Conservation (phyloP, 1,140 invertebrate genomes). For the Habropoda laboriosa region DNA sequence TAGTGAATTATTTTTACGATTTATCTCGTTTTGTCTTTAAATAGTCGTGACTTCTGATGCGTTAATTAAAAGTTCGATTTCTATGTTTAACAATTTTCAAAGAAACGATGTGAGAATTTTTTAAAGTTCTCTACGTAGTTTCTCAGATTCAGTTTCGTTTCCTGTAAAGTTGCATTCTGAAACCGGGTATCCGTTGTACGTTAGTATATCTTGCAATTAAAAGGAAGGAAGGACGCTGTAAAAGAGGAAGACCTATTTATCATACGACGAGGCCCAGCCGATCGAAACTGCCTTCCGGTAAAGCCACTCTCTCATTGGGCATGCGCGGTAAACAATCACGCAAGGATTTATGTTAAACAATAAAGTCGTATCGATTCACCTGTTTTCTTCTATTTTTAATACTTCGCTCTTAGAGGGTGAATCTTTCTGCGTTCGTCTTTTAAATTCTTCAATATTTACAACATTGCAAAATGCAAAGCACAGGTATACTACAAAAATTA, state of each 20-base stretch:
- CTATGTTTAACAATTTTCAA: neutral
- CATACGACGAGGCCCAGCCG: conserved; percentile 25
- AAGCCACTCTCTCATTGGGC: neutral
- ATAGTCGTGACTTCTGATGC: neutral
- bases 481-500: neutral
- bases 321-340: conserved; percentile 5
- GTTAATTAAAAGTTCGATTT: neutral
- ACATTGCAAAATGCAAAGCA: neutral
- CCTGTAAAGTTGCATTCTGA: neutral
- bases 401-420: rapidly evolving
- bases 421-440: neutral
- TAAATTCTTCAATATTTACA: neutral
- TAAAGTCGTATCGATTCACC: conserved; percentile 18
- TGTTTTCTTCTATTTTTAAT: conserved; percentile 24
- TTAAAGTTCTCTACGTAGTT: neutral
- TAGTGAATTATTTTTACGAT: too few species aligned
- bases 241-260: conserved; percentile 43
- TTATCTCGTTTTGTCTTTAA: neutral
- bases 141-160: neutral
- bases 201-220: neutral
- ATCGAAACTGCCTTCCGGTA: conserved; percentile 34
- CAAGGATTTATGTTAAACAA: conserved; percentile 37
- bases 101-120: too few species aligned
- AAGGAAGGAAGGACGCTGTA: conserved; percentile 7
- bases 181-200: neutral